Conservation (phyloP, 2,113 vertebrate genomes). For the Rattus rattus region DNA sequence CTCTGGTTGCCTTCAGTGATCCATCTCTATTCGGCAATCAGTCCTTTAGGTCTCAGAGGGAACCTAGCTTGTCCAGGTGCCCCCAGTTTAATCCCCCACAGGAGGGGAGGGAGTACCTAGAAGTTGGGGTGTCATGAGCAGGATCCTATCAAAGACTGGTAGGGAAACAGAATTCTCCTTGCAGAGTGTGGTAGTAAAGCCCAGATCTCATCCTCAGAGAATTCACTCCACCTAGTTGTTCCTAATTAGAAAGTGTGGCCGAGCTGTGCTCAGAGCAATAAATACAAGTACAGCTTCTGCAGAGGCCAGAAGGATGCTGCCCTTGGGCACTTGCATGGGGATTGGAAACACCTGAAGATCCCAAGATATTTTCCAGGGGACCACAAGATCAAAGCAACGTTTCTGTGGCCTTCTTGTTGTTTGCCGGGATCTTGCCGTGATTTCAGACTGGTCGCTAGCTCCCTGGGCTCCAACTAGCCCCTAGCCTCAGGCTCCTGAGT, state of each 20-base stretch:
- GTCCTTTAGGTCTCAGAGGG: background rate
- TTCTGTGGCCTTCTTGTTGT: background rate
- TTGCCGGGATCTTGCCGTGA: background rate
- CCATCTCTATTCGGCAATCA: background rate
- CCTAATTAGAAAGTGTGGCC: background rate
- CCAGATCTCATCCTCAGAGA: background rate
- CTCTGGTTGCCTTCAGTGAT: background rate
- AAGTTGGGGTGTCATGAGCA: background rate
- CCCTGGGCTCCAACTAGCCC: background rate
- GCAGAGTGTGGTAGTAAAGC: background rate
- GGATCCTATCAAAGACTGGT: constrained; percentile 1
- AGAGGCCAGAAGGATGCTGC: background rate
- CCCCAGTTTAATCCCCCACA: background rate
- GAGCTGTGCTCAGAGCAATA: background rate
- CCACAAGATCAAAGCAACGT: background rate
- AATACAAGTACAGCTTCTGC: background rate
- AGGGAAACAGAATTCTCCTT: background rate
- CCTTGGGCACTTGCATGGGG: background rate
- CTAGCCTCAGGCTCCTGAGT: background rate
- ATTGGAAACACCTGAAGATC: background rate
- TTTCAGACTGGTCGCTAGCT: background rate
- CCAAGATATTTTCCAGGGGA: background rate
- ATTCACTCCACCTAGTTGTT: background rate
- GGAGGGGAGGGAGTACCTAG: background rate
- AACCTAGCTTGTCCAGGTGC: background rate